Base-by-base conservation (phyloP, 2,113 vertebrate species). In the Tor tambroides region DNA sequence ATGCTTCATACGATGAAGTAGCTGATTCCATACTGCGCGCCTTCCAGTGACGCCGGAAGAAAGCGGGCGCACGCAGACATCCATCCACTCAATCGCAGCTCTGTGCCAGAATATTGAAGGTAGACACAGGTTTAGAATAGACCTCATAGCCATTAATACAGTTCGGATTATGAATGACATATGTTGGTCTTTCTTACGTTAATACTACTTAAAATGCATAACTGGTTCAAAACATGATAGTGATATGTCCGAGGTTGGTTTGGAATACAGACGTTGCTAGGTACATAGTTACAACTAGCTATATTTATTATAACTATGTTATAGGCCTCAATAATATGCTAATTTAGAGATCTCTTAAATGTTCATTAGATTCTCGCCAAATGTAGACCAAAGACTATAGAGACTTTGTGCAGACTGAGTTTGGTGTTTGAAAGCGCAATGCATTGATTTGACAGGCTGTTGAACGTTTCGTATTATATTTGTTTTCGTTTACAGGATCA, bases 31-130 rank as follows among this genome's bases (percentile, higher is more conserved):
- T 76, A 83, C 51, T 72, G 88, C 88, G 90, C 90, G 91, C 89
- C 85, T 88, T 86, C 41, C 65, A 59, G 87, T 91, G 91, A 91
- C 91, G 91, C 90, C 87, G 90, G 88, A 91, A 89, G 87, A 89
- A 87, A 78, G 76, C 87, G 88, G 85, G 83, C 87, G 81, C 83
- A 86, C 85, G 77, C 88, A 77, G 80, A 78, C 74, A 85, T 81
- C 85, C 78, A 87, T 88, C 80, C 86, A 87, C 75, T 84, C 88
- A 72, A 81, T 38, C 85, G 80, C 81, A 83, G 84, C 74, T 76
- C 35, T 72, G 74, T 65, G 85, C 43, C 80, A 28, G 71, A 83
- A 65, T 49, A 74, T 75, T 75, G 8, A 77, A 89, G 90, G 88
- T 89, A 91, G 54, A 59, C 67, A 71, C 65, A 35, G 63, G 43